Base-by-base conservation (phyloP, 2,888 invertebrate species). In the Drosophila limbata region DNA sequence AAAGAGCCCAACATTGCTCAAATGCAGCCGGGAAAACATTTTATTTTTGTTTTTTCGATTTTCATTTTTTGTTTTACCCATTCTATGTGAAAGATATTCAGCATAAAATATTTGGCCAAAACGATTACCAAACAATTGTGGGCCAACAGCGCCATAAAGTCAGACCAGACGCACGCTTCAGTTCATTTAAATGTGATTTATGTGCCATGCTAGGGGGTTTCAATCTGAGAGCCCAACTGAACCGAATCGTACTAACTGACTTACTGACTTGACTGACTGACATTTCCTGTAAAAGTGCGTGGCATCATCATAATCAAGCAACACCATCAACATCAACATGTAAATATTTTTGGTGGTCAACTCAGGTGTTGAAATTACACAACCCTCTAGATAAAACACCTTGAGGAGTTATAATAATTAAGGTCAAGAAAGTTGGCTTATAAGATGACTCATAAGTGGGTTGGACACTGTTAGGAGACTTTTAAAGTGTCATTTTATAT, bases 151-250 rank as follows among this genome's bases (percentile, higher is more conserved):
- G 67, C 39, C 61, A 77, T 68, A 70, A 77, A 73, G 67, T 61
- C 75, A 60, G 75, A 28, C 28, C 66, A 62, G 55, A 55, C 48
- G 53, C 66, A 80, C 73, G 73, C 84, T 81, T 81, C 82, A 86
- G 82, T 83, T 73, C 70, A 74, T 79, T 79, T 74, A 73, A 77
- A 81, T 77, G 73, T 80, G 73, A 84, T 86, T 83, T 84, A 84
- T 75, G 62, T 35, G 48, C 51, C 62, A 47, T 53, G 35, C 50
- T 51, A 51, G 37, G 48, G 52, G 33, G 42, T 28, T 19, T 31
- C 37, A 79, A 63, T 71, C 42, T 66, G 33, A 57, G 33, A 50
- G 53, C 28, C 48, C 37, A 55, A 53, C 21, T 40, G 59, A 40
- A 60, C 35, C 51, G 37, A 39, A 56, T 35, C 50, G 42, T 33